A percentile compares a stretch with the other conserved stretches of the same genome.
phyloP scores from a whole-genome alignment of 2,888 invertebrate genomes.

The Lamproptera curius region DNA sequence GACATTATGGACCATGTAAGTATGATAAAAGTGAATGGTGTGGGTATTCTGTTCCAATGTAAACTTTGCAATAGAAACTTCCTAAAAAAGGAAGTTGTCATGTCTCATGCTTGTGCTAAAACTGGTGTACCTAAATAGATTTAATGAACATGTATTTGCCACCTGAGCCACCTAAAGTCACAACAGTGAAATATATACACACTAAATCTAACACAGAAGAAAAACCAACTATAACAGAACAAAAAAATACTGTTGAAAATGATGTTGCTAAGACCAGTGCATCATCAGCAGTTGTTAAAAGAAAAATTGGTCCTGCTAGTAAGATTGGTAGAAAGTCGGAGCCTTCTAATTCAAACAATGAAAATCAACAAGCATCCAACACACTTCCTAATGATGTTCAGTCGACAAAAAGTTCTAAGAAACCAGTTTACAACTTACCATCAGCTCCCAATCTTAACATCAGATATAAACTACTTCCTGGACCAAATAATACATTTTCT shows the following conservation, averaged over 20 bases:
- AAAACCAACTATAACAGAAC: conserved; percentile 31
- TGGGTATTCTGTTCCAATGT: conserved; percentile 68
- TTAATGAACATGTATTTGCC: conserved; percentile 36
- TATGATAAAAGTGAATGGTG: conserved; percentile 66
- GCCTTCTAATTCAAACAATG: conserved; percentile 23
- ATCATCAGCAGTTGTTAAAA: conserved; percentile 39
- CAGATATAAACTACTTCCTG: conserved; percentile 59
- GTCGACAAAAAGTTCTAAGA: neutral
- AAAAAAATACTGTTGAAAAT: conserved; percentile 26
- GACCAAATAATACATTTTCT: conserved; percentile 63
- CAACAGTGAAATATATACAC: conserved; percentile 63
- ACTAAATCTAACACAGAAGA: conserved; percentile 42
- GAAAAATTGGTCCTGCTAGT: conserved; percentile 64
- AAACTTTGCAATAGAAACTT: conserved; percentile 68
- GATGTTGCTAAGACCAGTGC: conserved; percentile 24
- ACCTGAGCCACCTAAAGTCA: conserved; percentile 49
- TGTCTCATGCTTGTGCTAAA: conserved; percentile 64
- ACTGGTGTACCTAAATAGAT: conserved; percentile 49
- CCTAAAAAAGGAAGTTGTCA: conserved; percentile 58
- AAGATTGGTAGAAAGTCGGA: conserved; percentile 39
- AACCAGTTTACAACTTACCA: conserved; percentile 46
- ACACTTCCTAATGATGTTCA: conserved; percentile 7
- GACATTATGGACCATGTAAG: conserved; percentile 67
- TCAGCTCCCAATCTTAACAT: conserved; percentile 47
- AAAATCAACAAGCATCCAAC: conserved; percentile 23